These are phyloP conservation scores for Trachymyrmex septentrionalis DNA, from an alignment of 1,140 invertebrate species.

Conservation along the genomic window DNA sequence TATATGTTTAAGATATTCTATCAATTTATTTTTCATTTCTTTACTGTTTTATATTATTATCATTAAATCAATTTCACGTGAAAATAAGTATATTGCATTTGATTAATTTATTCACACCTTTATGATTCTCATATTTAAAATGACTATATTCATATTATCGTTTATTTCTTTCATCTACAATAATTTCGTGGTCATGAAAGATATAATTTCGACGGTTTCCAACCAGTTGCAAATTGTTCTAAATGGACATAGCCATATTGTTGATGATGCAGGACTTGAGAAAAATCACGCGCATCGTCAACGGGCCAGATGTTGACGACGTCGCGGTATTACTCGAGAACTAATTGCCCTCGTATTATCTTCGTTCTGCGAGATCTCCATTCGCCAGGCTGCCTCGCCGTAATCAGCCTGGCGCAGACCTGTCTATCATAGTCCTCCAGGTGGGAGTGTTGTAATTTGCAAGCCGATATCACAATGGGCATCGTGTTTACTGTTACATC, in stretches of 20 bases:
- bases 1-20: background rate
- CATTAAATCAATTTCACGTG: background rate
- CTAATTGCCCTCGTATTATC: slow-evolving; percentile 76
- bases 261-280: slow-evolving; percentile 57
- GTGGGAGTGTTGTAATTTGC: slow-evolving; percentile 77
- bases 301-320: slow-evolving; percentile 72
- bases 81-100: background rate
- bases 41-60: background rate
- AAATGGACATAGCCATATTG: background rate
- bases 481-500: slow-evolving; percentile 78
- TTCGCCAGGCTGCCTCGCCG: slow-evolving; percentile 43
- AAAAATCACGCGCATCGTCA: slow-evolving; percentile 70
- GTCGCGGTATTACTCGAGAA: slow-evolving; percentile 74
- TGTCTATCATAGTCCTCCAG: slow-evolving; percentile 78
- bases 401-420: slow-evolving; percentile 76
- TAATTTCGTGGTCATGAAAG: slow-evolving; percentile 3
- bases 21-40: background rate
- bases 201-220: background rate
- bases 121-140: background rate
- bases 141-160: background rate
- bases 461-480: slow-evolving; percentile 76
- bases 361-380: slow-evolving; percentile 48
- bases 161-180: background rate
- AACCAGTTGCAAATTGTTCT: slow-evolving; percentile 18
- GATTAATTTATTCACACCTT: background rate